These are phyloP conservation scores for Amyelois transitella DNA, from an alignment of 1,140 invertebrate genomes.

Conservation along the genomic window DNA sequence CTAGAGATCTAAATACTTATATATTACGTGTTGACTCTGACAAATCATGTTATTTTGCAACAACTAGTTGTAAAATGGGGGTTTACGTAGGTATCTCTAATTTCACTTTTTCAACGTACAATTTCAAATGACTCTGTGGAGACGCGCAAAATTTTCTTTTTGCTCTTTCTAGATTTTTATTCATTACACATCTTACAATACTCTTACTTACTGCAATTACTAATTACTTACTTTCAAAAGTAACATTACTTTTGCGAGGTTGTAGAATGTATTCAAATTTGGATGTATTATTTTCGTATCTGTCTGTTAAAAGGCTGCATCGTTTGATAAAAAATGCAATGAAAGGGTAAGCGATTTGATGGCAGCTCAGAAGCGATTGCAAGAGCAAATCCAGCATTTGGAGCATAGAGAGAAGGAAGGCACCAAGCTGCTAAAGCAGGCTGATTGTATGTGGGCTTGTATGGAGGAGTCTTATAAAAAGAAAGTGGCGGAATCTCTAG, in stretches of 20 bases:
- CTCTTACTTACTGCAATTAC: too few relatives aligned
- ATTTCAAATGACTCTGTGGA: too few relatives aligned
- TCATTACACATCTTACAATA: too few relatives aligned
- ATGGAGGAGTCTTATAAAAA: constrained; percentile 59
- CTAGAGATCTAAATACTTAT: too few relatives aligned
- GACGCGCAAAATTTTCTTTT: too few relatives aligned
- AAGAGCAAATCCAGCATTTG: constrained; percentile 38
- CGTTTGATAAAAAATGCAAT: constrained; percentile 45
- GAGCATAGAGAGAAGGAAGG: constrained; percentile 47
- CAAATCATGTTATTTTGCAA: too few relatives aligned
- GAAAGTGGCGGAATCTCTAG: constrained; percentile 40
- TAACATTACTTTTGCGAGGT: background rate
- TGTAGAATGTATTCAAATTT: background rate
- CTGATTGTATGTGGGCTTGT: constrained; percentile 56
- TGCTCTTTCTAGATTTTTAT: too few relatives aligned
- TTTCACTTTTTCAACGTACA: too few relatives aligned
- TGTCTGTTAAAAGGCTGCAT: constrained; percentile 34
- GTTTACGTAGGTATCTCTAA: too few relatives aligned
- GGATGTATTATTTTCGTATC: background rate
- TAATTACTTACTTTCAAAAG: too few relatives aligned
- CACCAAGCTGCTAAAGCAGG: constrained; percentile 37
- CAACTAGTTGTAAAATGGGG: too few relatives aligned
- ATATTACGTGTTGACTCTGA: too few relatives aligned
- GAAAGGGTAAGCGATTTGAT: constrained; percentile 32
- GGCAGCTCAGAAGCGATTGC: constrained; percentile 32